Evolutionary conservation across 2,888 invertebrate species (phyloP).

Genomic region (Prostheceraeus crozeri): DNA sequence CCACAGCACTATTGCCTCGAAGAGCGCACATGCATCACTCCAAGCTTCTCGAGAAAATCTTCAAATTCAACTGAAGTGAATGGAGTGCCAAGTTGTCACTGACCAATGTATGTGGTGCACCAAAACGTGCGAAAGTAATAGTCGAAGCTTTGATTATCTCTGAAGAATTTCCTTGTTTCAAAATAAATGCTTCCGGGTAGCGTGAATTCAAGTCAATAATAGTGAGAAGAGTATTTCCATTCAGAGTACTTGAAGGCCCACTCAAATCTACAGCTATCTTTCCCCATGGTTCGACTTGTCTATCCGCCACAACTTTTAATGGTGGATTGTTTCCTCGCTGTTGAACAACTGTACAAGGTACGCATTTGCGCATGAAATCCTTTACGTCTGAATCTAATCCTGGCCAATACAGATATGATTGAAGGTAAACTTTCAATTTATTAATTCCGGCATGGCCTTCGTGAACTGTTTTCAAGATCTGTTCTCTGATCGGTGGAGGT

Average conservation of each 20-base stretch:
- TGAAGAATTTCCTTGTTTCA: not conserved
- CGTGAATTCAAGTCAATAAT: slow-evolving; percentile 12
- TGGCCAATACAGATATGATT: slow-evolving; percentile 5
- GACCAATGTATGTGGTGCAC: not conserved
- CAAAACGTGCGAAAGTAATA: not conserved
- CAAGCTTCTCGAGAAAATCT: slow-evolving; percentile 10
- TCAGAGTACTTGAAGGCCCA: not conserved
- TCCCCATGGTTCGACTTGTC: not conserved
- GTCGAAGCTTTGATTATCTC: not conserved
- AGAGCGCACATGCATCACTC: too few relatives aligned
- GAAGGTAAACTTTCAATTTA: slow-evolving; percentile 4
- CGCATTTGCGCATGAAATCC: not conserved
- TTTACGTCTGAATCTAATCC: not conserved
- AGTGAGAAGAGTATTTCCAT: slow-evolving; percentile 14
- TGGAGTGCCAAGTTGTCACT: slow-evolving; percentile 1
- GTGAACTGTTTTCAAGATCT: too few relatives aligned
- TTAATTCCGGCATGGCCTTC: too few relatives aligned
- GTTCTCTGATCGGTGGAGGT: too few relatives aligned
- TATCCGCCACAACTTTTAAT: not conserved
- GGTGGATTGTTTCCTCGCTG: not conserved
- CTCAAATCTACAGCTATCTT: not conserved
- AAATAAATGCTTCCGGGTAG: slow-evolving; percentile 1
- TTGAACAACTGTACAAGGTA: slow-evolving; percentile 1
- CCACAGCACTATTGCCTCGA: too few relatives aligned
- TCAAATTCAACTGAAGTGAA: slow-evolving; percentile 21